Evolutionary conservation across 2,888 invertebrate species (phyloP), one percentile per base, ranked within the genome.

Genomic region (Carcina quercana): DNA sequence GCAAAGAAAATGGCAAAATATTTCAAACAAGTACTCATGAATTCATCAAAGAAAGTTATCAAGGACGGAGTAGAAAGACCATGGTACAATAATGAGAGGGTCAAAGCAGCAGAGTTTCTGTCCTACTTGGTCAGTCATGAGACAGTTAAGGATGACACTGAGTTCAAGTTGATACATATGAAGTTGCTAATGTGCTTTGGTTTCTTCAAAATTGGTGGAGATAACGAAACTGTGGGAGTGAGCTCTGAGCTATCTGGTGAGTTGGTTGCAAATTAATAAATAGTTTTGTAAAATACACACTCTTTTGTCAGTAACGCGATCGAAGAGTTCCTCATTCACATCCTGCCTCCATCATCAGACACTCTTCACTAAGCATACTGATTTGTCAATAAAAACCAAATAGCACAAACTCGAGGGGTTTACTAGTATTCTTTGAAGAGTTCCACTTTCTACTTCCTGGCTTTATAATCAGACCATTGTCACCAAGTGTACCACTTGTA

Each of bases 21-120:
- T 14, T 90, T 90, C 38, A 87, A 82, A 57, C 86, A 86, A 26
- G 88, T 92, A 5, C 75, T 89, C 19, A 56, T 86, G 3, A 88
- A 86, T 45, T 80, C 76, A 14, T 72, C 84, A 17, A 70, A 80
- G 25, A 89, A 88, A 53, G 47, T 65, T 19, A 65, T 84, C n/a
- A 72, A 73, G 27, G 82, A 80, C 32, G 68, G 62, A 50, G 59
- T 66, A n/a, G 76, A 78, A 41, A 86, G 89, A 37, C 71, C 65
- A 38, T 91, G 91, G 91, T 86, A 88, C 35, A 90, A 90, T 55
- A 86, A 86, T 32, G 92, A 92, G 54, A 86, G 89, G 50, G 75
- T 88, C 30, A 90, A 90, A 57, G 89, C 90, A 8, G 88, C 88
- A n/a, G 82, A 76, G 40, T 51, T 74, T 27, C 35, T 76, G 22